Evolutionary conservation across 1,140 invertebrate genomes (phyloP).

Genomic region (Triops cancriformis): DNA sequence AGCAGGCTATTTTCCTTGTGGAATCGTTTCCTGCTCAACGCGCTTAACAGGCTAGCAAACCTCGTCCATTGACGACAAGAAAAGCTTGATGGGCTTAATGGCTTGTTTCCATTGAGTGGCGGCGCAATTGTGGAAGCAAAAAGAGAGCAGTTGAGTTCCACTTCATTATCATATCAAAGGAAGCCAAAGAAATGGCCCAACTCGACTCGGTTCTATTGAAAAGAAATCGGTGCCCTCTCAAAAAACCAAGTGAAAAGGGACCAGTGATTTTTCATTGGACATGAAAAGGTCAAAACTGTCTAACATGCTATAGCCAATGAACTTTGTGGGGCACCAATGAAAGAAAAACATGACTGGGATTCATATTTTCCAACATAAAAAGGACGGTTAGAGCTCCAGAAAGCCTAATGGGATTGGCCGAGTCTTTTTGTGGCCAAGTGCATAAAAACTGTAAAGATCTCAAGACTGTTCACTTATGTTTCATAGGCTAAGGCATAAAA

Average conservation of each 20-base stretch:
- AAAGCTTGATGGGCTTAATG: slow-evolving; percentile 13
- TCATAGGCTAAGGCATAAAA: no score
- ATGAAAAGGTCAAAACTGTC: neutral
- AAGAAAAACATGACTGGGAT: neutral
- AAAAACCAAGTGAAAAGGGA: neutral
- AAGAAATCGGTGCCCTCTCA: neutral
- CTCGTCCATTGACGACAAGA: slow-evolving; percentile 12
- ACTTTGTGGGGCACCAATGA: neutral
- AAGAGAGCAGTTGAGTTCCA: neutral
- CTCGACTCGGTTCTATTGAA: neutral
- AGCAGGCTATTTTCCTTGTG: neutral
- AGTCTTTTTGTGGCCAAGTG: neutral
- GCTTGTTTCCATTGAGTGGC: slow-evolving; percentile 9
- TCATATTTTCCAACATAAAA: neutral
- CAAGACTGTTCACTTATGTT: no score
- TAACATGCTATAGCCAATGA: neutral
- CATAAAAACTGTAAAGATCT: neutral
- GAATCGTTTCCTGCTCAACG: slow-evolving; percentile 4
- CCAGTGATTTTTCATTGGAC: neutral
- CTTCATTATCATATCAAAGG: slow-evolving; percentile 11
- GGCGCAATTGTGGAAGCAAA: neutral
- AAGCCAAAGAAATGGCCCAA: neutral
- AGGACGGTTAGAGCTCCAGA: neutral
- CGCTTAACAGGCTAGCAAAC: slow-evolving; percentile 9
- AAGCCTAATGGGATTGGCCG: neutral